These are phyloP conservation scores for Pelochelys cantorii DNA, from an alignment of 2,797 vertebrate genomes.

Conservation along the genomic window DNA sequence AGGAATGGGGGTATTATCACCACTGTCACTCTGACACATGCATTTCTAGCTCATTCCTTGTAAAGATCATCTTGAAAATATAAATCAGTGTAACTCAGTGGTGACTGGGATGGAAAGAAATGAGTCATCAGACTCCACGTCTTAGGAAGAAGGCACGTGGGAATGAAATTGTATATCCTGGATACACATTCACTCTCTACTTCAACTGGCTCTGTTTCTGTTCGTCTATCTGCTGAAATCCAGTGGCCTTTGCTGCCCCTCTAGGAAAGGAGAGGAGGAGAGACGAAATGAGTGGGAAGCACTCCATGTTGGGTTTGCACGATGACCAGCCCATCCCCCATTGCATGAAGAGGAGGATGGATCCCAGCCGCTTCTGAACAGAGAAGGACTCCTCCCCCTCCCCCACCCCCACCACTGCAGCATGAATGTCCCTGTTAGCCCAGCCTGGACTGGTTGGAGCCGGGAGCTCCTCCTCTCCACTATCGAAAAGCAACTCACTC, in stretches of 20 bases:
- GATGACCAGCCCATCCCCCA: neutral
- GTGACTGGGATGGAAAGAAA: neutral
- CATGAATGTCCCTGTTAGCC: neutral
- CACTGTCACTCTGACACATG: neutral
- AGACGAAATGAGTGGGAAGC: neutral
- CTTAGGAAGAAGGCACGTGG: neutral
- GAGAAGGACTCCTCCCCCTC: neutral
- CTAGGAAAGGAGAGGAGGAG: neutral
- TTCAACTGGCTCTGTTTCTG: neutral
- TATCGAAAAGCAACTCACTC: neutral
- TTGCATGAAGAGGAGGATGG: neutral
- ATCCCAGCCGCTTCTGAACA: neutral
- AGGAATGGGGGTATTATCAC: neutral
- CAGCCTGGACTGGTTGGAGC: neutral
- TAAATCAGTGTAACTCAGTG: neutral
- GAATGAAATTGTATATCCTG: neutral
- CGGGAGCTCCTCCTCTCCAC: neutral
- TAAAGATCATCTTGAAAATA: neutral
- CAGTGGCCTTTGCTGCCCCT: neutral
- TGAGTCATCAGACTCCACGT: neutral
- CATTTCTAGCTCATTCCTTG: neutral
- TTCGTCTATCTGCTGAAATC: neutral
- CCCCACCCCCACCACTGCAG: neutral
- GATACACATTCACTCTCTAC: neutral
- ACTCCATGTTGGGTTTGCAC: neutral